phyloP scores from a whole-genome alignment of 2,888 invertebrate genomes.

The Coenonympha arcania region DNA sequence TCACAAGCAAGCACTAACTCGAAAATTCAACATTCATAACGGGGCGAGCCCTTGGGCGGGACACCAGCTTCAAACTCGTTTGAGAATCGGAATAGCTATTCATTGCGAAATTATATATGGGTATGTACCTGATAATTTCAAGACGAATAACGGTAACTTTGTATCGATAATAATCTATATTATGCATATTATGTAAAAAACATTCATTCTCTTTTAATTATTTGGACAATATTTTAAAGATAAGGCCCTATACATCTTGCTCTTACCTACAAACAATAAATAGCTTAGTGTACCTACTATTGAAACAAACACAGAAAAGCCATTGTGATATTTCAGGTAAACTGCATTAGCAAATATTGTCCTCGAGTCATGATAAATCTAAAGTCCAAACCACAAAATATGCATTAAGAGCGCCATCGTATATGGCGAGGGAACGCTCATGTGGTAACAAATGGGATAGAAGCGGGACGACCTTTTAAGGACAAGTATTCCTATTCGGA shows the following conservation, averaged over 20 bases:
- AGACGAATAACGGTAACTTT: slow-evolving; percentile 12
- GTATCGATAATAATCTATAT: too few species aligned
- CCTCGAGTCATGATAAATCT: slow-evolving; percentile 17
- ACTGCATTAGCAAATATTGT: slow-evolving; percentile 16
- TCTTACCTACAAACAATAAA: too few species aligned
- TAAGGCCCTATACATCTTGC: too few species aligned
- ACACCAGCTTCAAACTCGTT: slow-evolving; percentile 44
- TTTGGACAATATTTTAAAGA: background rate
- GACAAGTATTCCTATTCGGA: slow-evolving; percentile 56
- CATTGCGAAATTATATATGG: slow-evolving; percentile 42
- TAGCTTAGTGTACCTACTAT: too few species aligned
- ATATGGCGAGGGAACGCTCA: slow-evolving; percentile 29
- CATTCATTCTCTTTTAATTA: background rate
- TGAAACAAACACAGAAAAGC: slow-evolving; percentile 2
- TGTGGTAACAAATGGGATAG: slow-evolving; percentile 59
- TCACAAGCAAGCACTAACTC: slow-evolving; percentile 64
- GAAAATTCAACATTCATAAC: slow-evolving; percentile 69
- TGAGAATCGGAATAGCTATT: slow-evolving; percentile 45
- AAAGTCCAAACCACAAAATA: slow-evolving; percentile 14
- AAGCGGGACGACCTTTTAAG: slow-evolving; percentile 53
- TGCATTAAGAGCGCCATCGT: slow-evolving; percentile 20
- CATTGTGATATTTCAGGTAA: slow-evolving; percentile 5
- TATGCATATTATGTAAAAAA: background rate
- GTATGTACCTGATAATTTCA: slow-evolving; percentile 31
- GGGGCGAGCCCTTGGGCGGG: slow-evolving; percentile 54